Percentiles rank a stretch among this genome's conserved stretches.
phyloP scores from a whole-genome alignment of 2,797 vertebrate species.

The Oophaga sylvatica region DNA sequence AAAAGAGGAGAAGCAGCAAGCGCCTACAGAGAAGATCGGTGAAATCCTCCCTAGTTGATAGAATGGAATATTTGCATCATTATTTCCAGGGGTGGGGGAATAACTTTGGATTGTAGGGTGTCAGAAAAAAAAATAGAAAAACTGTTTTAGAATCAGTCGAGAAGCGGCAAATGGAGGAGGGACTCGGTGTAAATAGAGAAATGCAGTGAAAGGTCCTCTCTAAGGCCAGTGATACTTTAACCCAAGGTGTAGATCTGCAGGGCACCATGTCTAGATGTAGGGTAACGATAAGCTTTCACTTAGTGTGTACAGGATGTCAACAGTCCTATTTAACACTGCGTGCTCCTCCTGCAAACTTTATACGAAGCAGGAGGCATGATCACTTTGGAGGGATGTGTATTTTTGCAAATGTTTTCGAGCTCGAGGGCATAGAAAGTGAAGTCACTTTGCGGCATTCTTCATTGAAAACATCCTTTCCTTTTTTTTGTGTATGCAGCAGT shows the following conservation, averaged over 20 bases:
- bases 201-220: too few species aligned
- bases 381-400: not conserved
- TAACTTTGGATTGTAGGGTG: too few species aligned
- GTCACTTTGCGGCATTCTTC: not conserved
- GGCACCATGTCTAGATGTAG: conserved; percentile 26
- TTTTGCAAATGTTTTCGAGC: not conserved
- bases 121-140: too few species aligned
- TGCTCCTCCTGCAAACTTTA: conserved; percentile 2
- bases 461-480: not conserved
- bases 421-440: not conserved
- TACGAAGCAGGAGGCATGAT: not conserved
- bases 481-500: not conserved
- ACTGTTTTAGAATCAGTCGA: too few species aligned
- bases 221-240: conserved; percentile 17
- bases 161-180: too few species aligned
- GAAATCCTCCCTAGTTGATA: too few species aligned
- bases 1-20: too few species aligned
- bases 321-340: not conserved
- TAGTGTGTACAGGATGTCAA: conserved; percentile 26
- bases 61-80: too few species aligned
- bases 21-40: too few species aligned
- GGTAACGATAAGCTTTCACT: conserved; percentile 40
- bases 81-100: too few species aligned
- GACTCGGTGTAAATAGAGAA: too few species aligned
- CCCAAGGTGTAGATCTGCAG: conserved; percentile 1